phyloP scores from a whole-genome alignment of 2,113 vertebrate genomes.

The Agapornis roseicollis region DNA sequence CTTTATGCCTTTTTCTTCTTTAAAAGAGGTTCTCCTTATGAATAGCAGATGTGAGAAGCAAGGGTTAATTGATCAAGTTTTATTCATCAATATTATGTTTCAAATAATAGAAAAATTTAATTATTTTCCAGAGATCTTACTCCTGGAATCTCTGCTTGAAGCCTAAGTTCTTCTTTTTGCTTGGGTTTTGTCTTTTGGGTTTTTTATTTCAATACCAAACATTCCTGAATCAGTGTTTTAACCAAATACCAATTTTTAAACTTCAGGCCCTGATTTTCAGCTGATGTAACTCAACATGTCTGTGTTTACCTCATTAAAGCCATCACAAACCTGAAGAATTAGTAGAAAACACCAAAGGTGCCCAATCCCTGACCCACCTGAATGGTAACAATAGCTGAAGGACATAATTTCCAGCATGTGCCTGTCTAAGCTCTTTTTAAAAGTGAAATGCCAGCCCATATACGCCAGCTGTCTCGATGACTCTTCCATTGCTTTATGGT shows the following conservation, averaged over 20 bases:
- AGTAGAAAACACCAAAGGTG: neutral
- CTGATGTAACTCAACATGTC: neutral
- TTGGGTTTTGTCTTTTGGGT: too few species aligned
- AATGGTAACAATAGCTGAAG: neutral
- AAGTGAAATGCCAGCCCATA: rapidly evolving
- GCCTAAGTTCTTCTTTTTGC: neutral
- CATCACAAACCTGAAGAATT: neutral
- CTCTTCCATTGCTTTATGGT: neutral
- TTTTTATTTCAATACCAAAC: neutral
- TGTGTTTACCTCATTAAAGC: neutral
- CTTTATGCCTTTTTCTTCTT: neutral
- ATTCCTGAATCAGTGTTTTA: neutral
- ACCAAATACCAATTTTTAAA: neutral
- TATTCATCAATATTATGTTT: neutral
- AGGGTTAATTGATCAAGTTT: neutral
- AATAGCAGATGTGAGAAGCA: neutral
- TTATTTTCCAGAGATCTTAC: neutral
- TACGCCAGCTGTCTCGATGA: neutral
- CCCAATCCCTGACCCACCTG: neutral
- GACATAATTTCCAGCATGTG: neutral
- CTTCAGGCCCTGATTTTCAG: neutral
- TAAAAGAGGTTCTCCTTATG: neutral
- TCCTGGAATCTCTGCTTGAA: neutral
- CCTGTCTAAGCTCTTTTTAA: neutral
- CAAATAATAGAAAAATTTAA: neutral